A percentile compares a stretch with the other conserved stretches of the same genome.
Conservation (phyloP, 2,888 invertebrate genomes). For the Drosophila melanocephala region DNA sequence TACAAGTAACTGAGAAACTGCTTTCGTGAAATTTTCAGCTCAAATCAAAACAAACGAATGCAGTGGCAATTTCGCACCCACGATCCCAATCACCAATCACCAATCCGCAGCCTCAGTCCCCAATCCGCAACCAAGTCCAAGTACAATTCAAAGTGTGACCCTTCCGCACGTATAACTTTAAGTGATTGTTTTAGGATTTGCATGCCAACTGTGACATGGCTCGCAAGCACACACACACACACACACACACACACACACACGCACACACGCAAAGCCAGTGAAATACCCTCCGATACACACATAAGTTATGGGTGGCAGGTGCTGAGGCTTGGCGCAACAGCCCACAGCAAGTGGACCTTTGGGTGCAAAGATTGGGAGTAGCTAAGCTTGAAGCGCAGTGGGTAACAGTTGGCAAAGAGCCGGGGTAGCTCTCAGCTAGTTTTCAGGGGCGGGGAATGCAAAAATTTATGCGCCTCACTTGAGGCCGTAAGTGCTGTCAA, state of each 20-base stretch:
- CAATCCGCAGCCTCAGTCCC: not conserved
- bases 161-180: conserved; percentile 54
- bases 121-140: not conserved
- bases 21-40: not conserved
- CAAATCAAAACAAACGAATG: not conserved
- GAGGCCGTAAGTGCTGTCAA: conserved; percentile 70
- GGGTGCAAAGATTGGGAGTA: not conserved
- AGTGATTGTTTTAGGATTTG: conserved; percentile 68
- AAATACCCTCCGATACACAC: conserved; percentile 3
- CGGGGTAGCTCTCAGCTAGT: not conserved
- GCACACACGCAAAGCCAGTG: conserved; percentile 5
- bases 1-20: not conserved
- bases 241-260: conserved; percentile 21
- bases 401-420: conserved; percentile 21
- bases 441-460: conserved; percentile 34
- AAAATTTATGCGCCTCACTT: conserved; percentile 62
- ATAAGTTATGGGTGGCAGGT: conserved; percentile 23
- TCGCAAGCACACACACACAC: conserved; percentile 10
- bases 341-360: conserved; percentile 11
- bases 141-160: conserved; percentile 38
- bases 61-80: not conserved
- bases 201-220: conserved; percentile 57
- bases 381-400: conserved; percentile 10
- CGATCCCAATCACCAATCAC: not conserved
- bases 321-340: conserved; percentile 11